Percentiles rank a stretch among this genome's conserved stretches.
phyloP scores from a whole-genome alignment of 2,113 vertebrate genomes.

The Tetraodon nigroviridis region DNA sequence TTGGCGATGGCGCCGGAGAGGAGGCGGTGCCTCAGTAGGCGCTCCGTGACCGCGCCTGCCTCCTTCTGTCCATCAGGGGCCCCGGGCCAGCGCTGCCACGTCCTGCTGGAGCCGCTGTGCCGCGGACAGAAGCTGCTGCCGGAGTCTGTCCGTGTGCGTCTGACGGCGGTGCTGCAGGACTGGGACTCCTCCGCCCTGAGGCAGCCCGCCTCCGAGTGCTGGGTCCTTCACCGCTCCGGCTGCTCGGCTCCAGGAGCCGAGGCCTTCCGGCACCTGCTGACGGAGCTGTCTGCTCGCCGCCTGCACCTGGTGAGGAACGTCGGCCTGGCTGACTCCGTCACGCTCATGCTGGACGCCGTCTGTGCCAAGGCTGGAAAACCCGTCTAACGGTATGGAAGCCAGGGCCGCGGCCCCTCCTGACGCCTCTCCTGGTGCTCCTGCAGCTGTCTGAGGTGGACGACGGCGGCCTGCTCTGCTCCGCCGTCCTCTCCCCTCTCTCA shows the following conservation, averaged over 20 bases:
- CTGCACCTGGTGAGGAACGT: constrained; percentile 78
- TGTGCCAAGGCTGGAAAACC: too few relatives aligned
- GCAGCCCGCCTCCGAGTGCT: constrained; percentile 72
- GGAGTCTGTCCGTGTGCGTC: constrained; percentile 70
- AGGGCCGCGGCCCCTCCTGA: not conserved
- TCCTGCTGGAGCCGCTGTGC: constrained; percentile 79
- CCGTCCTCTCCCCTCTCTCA: constrained; percentile 80
- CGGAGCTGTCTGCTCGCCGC: constrained; percentile 59
- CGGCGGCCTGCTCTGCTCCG: constrained; percentile 67
- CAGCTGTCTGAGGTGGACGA: constrained; percentile 82
- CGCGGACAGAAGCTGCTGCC: constrained; percentile 70
- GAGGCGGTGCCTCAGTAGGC: not conserved
- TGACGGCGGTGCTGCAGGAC: constrained; percentile 71
- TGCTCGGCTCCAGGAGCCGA: constrained; percentile 12
- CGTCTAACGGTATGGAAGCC: too few relatives aligned
- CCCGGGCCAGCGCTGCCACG: constrained; percentile 64
- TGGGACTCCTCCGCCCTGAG: constrained; percentile 68
- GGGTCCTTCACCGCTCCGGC: constrained; percentile 72
- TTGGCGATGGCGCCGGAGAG: constrained; percentile 16
- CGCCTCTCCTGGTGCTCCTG: not conserved
- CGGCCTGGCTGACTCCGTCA: too few relatives aligned
- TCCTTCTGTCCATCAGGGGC: constrained; percentile 41
- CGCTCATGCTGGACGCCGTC: too few relatives aligned
- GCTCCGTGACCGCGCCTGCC: not conserved
- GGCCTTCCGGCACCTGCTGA: constrained; percentile 73